Base-by-base conservation (phyloP, 2,888 invertebrate species). In the Tricholauxania praeusta region DNA sequence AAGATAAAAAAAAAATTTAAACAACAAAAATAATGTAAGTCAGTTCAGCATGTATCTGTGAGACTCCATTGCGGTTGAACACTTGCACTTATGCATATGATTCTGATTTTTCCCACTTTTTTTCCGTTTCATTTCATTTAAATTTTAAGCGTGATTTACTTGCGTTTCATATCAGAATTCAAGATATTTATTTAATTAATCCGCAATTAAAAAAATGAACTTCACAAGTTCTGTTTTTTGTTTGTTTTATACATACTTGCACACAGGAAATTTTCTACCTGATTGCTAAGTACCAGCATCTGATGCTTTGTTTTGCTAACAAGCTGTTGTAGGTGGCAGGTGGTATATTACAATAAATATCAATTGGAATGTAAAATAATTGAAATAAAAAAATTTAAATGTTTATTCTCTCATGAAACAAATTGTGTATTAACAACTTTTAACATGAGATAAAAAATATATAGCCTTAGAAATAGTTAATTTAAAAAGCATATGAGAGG, bases 171-270 rank as follows among this genome's bases (percentile, higher is more conserved):
- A 39, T 39, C 39, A 39, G 39, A 10, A 39, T 39, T 39, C 39
- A 10, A 39, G 15, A n/a, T 69, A 49, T 69, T 69, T 69, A 49
- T 57, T 69, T 57, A 59, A 69, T 69, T 59, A 60, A 69, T 69
- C 68, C 49, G 68, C 49, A 22, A 17, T n/a, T 17, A 15, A 8
- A 12, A 49, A 0, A 63, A 63, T 47, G 1, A 63, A 63, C 6
- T 12, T 19, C 2, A 49, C 14, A 48, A 63, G 4, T 39, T 39
- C 39, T 39, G 39, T 10, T 39, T 39, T 39, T 39, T 10, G 39
- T 39, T 39, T 10, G 7, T 10, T 39, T 10, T 39, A 8, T 39
- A 39, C 1, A 10, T 10, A 39, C 1, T 7, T 39, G 10, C 8
- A 39, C 10, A 39, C 10, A 39, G 39, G 39, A 39, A 39, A 39